Percentiles rank a stretch among this genome's conserved stretches.
These are phyloP conservation scores for Trissolcus brochymenae DNA, from an alignment of 2,888 invertebrate species.

Conservation along the genomic window DNA sequence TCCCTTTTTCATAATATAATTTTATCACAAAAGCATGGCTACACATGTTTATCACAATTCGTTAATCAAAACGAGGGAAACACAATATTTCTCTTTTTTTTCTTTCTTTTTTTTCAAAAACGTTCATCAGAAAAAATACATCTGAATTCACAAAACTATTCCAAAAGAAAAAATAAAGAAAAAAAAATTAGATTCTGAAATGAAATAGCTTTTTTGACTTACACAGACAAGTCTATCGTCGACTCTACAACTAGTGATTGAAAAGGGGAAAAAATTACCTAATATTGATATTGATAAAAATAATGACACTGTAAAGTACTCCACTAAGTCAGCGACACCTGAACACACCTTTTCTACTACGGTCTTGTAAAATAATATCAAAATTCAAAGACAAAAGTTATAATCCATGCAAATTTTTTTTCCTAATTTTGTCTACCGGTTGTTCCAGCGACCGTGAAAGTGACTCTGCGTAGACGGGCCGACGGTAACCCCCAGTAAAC, in stretches of 20 bases:
- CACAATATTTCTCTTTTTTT: neutral
- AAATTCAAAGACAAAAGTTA: too few species aligned
- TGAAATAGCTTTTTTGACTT: neutral
- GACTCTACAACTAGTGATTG: slow-evolving; percentile 74
- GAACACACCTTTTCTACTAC: slow-evolving; percentile 62
- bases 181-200: too few species aligned
- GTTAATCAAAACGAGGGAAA: slow-evolving; percentile 5
- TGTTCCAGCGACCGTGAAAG: slow-evolving; percentile 94
- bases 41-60: slow-evolving; percentile 25
- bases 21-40: slow-evolving; percentile 44
- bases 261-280: neutral
- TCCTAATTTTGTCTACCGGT: slow-evolving; percentile 74
- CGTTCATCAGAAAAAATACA: too few species aligned
- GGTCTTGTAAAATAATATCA: too few species aligned
- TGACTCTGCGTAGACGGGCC: slow-evolving; percentile 91
- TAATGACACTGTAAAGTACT: slow-evolving; percentile 60
- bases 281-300: neutral
- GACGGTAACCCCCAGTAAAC: slow-evolving; percentile 75
- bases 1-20: slow-evolving; percentile 45
- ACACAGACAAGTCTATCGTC: slow-evolving; percentile 72
- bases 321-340: slow-evolving; percentile 59
- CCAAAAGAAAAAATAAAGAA: too few species aligned
- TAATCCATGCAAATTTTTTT: slow-evolving; percentile 15
- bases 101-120: neutral
- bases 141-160: too few species aligned